A percentile compares a stretch with the other conserved stretches of the same genome.
phyloP scores from a whole-genome alignment of 2,797 vertebrate species.

The Euthynnus affinis region DNA sequence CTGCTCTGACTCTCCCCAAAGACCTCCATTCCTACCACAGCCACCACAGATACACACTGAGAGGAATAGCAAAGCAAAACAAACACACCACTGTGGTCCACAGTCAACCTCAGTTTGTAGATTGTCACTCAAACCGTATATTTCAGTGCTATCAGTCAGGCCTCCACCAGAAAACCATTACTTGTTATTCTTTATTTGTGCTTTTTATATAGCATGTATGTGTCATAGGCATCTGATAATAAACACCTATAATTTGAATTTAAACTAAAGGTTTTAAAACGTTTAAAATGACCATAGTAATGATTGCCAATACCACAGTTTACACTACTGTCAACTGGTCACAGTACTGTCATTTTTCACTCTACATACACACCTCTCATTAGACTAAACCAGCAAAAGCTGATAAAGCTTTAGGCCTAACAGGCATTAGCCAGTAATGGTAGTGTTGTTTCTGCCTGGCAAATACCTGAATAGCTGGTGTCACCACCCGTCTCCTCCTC shows the following conservation, averaged over 20 bases:
- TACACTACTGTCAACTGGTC: constrained; percentile 2
- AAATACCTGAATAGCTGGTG: constrained; percentile 17
- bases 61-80: constrained; percentile 44
- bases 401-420: background rate
- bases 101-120: constrained; percentile 10
- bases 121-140: constrained; percentile 15
- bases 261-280: background rate
- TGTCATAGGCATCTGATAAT: no score
- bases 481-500: background rate
- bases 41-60: constrained; percentile 41
- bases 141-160: background rate
- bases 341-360: background rate
- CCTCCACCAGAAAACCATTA: no score
- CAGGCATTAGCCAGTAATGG: background rate
- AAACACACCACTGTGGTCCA: constrained; percentile 40
- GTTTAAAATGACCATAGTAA: no score
- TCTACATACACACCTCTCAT: background rate
- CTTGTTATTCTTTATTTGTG: background rate
- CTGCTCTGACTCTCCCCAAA: constrained; percentile 51
- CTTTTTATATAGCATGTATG: no score
- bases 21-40: constrained; percentile 38
- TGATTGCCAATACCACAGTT: no score
- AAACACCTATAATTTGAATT: background rate
- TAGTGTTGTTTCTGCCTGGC: constrained; percentile 3
- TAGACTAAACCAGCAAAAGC: background rate